These are phyloP conservation scores for Tragelaphus strepsiceros DNA, from an alignment of 2,113 vertebrate genomes.

Conservation along the genomic window DNA sequence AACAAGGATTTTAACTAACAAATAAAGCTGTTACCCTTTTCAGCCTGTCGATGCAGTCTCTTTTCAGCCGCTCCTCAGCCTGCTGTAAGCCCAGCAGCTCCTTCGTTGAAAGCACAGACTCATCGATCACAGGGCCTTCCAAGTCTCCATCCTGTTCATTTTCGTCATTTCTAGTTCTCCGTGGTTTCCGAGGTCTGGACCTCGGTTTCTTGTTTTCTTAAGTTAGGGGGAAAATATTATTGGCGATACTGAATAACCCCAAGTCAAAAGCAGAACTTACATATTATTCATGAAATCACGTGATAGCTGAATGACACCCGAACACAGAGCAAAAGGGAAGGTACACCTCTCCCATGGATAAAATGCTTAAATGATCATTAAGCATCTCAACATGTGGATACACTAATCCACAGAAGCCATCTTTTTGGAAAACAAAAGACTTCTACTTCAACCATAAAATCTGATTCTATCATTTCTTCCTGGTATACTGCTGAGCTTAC, in stretches of 20 bases:
- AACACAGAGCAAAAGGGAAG: background rate
- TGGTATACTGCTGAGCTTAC: background rate
- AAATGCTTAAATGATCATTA: background rate
- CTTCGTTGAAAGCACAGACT: constrained; percentile 82
- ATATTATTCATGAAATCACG: background rate
- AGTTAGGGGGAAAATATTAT: constrained; percentile 43
- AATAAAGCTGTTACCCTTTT: constrained; percentile 82
- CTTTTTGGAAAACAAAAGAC: background rate
- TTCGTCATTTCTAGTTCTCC: constrained; percentile 80
- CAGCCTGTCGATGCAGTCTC: constrained; percentile 85
- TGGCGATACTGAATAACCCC: background rate
- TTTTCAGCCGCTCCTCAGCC: constrained; percentile 85
- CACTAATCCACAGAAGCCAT: background rate
- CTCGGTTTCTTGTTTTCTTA: constrained; percentile 81
- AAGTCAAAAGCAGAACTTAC: background rate
- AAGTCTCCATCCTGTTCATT: constrained; percentile 79
- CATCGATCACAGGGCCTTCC: constrained; percentile 82
- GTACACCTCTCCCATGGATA: background rate
- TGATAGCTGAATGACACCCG: background rate
- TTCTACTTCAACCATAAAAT: background rate
- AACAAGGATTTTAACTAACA: background rate
- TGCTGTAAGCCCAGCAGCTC: constrained; percentile 83
- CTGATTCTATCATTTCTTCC: background rate
- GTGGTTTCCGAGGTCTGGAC: constrained; percentile 78
- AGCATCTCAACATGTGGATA: background rate